Evolutionary conservation across 1,140 invertebrate species (phyloP), one percentile per base, ranked within the genome.

Genomic region (Protaetia brevitarsis): DNA sequence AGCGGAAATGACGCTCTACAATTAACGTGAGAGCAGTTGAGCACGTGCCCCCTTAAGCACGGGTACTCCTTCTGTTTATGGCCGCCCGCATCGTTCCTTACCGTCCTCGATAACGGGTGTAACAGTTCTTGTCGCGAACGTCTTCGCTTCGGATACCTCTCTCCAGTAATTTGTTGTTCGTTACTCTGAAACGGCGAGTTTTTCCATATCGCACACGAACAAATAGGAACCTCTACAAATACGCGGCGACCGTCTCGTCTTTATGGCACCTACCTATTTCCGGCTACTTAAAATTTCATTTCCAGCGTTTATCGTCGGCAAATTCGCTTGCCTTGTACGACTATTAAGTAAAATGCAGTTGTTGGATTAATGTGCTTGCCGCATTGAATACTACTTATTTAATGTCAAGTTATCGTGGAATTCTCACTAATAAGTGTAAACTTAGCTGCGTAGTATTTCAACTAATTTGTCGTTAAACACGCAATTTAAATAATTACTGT

Each of bases 1-100:
- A 59, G 57, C 57, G 57, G 57, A 59, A 59, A 28, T 59, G 57
- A 59, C 57, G 57, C 57, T 59, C 57, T 59, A 59, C 57, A 59
- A 59, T 59, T 59, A 59, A 59, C 57, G 29, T 59, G 57, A 59
- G 57, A 59, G 57, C 29, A 59, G 57, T 59, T 59, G 26, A 59
- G 57, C 57, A 59, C 57, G 27, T 59, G 57, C 57, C 57, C n/a
- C n/a, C 57, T 59, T 59, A 31, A 59, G 57, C 57, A 59, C 57
- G 13, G 57, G 57, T 31, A 19, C 27, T 59, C 57, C 57, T 59
- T 59, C 57, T 59, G 57, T 59, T 59, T 59, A 59, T 59, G 27
- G 57, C 57, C 57, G 57, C 57, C 57, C 57, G 57, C 57, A 59
- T 59, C 57, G 57, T 59, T 59, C 41, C 19, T 31, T 19, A 31